These are phyloP conservation scores for Clarias platycephalus DNA, from an alignment of 2,797 vertebrate species.

Conservation along the genomic window DNA sequence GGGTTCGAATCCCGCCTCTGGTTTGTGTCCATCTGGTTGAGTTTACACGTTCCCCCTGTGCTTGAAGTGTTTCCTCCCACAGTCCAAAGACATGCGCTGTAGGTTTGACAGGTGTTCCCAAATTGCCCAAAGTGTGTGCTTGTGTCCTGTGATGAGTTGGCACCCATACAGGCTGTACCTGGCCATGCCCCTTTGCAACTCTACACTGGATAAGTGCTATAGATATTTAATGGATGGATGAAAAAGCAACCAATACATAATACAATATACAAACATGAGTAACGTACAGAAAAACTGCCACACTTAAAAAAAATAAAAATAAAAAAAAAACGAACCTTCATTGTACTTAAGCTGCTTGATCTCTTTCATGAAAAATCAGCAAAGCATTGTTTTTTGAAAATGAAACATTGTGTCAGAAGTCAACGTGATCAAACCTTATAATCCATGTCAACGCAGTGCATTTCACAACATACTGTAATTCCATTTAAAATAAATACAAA, in stretches of 20 bases:
- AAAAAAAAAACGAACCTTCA: not conserved
- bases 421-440: not conserved
- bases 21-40: too few species aligned
- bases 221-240: too few species aligned
- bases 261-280: not conserved
- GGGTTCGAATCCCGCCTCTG: too few species aligned
- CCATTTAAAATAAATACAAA: not conserved
- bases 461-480: not conserved
- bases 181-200: too few species aligned
- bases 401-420: not conserved
- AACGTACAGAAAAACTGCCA: not conserved
- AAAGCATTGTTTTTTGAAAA: not conserved
- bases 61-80: too few species aligned
- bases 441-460: not conserved
- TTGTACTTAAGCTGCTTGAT: not conserved
- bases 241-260: not conserved
- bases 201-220: too few species aligned
- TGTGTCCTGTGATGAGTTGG: too few species aligned
- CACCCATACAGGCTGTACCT: too few species aligned
- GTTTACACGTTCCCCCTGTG: too few species aligned
- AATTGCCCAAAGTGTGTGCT: too few species aligned
- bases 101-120: too few species aligned
- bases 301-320: not conserved
- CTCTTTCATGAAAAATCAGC: not conserved
- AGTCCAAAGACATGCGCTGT: too few species aligned